phyloP scores from a whole-genome alignment of 1,140 invertebrate species.

The Sarcophaga peregrina region DNA sequence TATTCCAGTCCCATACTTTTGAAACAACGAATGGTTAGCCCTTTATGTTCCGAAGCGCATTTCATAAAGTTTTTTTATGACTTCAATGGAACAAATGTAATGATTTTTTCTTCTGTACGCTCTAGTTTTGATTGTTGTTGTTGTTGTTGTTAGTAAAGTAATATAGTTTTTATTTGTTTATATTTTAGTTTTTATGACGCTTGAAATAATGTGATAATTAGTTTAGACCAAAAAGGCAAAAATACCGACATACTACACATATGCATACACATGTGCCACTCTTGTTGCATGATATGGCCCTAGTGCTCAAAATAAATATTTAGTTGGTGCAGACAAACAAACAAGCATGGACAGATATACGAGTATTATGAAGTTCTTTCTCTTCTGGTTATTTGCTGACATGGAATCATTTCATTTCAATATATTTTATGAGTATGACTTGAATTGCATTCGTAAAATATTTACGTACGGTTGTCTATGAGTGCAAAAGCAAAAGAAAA shows the following conservation, averaged over 20 bases:
- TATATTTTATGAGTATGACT: too few species aligned
- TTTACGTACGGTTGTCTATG: too few species aligned
- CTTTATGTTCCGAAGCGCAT: conserved; percentile 1
- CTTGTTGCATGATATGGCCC: background rate
- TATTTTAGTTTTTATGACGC: conserved; percentile 35
- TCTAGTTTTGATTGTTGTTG: background rate
- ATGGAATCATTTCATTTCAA: background rate
- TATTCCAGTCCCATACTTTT: too few species aligned
- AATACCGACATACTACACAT: conserved; percentile 21
- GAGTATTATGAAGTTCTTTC: conserved; percentile 12
- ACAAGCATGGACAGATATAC: background rate
- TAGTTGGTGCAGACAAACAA: too few species aligned
- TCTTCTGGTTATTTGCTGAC: conserved; percentile 3
- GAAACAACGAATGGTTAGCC: too few species aligned
- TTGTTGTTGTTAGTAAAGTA: background rate
- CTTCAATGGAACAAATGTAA: background rate
- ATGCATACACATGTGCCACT: background rate
- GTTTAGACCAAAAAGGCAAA: conserved; percentile 31
- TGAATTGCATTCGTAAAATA: too few species aligned
- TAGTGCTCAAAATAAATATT: background rate
- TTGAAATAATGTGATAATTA: conserved; percentile 42
- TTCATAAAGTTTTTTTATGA: conserved; percentile 17
- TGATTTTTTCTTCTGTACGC: background rate
- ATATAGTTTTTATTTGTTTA: conserved; percentile 36
- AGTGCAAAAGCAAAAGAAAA: too few species aligned